Percentiles rank a stretch among this genome's conserved stretches.
These are phyloP conservation scores for Echiichthys vipera DNA, from an alignment of 2,797 vertebrate genomes.

Conservation along the genomic window DNA sequence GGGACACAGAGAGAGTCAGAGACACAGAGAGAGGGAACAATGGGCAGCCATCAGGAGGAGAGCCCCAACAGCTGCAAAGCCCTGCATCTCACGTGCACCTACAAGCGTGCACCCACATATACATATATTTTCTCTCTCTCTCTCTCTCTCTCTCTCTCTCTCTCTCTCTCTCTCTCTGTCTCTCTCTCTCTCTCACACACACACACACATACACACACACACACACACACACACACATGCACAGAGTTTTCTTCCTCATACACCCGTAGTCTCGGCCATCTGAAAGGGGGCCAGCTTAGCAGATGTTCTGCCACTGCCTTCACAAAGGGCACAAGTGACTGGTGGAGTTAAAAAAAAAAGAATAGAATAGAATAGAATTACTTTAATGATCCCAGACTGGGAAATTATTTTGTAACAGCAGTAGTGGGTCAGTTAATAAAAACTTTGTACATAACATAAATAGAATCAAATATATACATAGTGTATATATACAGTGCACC, in stretches of 20 bases:
- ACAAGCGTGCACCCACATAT: slow-evolving; percentile 15
- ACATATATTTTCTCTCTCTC: slow-evolving; percentile 14
- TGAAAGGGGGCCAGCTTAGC: slow-evolving; percentile 76
- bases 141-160: slow-evolving; percentile 18
- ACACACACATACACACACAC: slow-evolving; percentile 2
- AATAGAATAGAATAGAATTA: no score
- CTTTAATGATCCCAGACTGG: no score
- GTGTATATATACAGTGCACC: no score
- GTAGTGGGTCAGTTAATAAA: no score
- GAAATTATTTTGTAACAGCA: no score
- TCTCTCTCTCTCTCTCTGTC: slow-evolving; percentile 3
- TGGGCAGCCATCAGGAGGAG: slow-evolving; percentile 73
- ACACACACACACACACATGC: slow-evolving; percentile 25
- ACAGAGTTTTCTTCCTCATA: slow-evolving; percentile 19
- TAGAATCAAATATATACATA: no score
- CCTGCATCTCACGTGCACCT: slow-evolving; percentile 36
- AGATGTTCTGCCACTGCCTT: slow-evolving; percentile 78
- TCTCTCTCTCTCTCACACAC: not conserved
- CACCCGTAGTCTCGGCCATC: slow-evolving; percentile 38
- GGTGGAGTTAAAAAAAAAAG: slow-evolving; percentile 21
- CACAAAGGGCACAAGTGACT: slow-evolving; percentile 73
- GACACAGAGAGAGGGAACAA: slow-evolving; percentile 70
- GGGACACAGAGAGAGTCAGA: slow-evolving; percentile 46
- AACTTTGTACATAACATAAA: no score
- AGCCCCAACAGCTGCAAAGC: slow-evolving; percentile 79